Percentiles rank a stretch among this genome's conserved stretches.
phyloP scores from a whole-genome alignment of 2,797 vertebrate species.

The Enteromius unitaeniatus region DNA sequence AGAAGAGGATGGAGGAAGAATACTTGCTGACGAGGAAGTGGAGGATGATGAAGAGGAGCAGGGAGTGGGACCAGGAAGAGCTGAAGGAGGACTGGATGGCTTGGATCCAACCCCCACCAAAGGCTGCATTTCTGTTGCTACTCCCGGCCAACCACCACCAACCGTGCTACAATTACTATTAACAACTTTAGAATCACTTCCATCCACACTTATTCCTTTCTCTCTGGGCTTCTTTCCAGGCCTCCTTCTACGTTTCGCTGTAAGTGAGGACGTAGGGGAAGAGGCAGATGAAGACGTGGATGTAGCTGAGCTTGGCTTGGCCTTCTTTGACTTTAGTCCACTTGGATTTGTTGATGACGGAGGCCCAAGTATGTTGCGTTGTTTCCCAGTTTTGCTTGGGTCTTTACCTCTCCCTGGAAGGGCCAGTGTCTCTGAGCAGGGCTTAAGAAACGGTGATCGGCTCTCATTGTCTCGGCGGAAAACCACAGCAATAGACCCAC shows the following conservation, averaged over 20 bases:
- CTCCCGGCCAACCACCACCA: slow-evolving; percentile 66
- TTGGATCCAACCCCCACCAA: slow-evolving; percentile 67
- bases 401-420: slow-evolving; percentile 74
- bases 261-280: slow-evolving; percentile 76
- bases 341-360: slow-evolving; percentile 65
- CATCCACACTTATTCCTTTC: slow-evolving; percentile 58
- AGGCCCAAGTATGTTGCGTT: slow-evolving; percentile 69
- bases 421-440: slow-evolving; percentile 79
- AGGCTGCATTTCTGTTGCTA: slow-evolving; percentile 68
- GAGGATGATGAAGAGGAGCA: slow-evolving; percentile 82
- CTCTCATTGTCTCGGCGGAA: slow-evolving; percentile 93
- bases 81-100: slow-evolving; percentile 72
- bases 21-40: slow-evolving; percentile 78
- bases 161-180: slow-evolving; percentile 66
- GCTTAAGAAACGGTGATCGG: slow-evolving; percentile 90
- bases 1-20: slow-evolving; percentile 76
- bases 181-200: slow-evolving; percentile 52
- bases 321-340: slow-evolving; percentile 75
- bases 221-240: slow-evolving; percentile 76
- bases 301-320: slow-evolving; percentile 80
- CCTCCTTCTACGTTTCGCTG: slow-evolving; percentile 79
- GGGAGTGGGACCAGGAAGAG: slow-evolving; percentile 71
- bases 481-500: slow-evolving; percentile 89
- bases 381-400: slow-evolving; percentile 66
- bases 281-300: slow-evolving; percentile 83